A percentile compares a stretch with the other conserved stretches of the same genome.
These are phyloP conservation scores for Thaumatotibia leucotreta DNA, from an alignment of 1,140 invertebrate species.

Conservation along the genomic window DNA sequence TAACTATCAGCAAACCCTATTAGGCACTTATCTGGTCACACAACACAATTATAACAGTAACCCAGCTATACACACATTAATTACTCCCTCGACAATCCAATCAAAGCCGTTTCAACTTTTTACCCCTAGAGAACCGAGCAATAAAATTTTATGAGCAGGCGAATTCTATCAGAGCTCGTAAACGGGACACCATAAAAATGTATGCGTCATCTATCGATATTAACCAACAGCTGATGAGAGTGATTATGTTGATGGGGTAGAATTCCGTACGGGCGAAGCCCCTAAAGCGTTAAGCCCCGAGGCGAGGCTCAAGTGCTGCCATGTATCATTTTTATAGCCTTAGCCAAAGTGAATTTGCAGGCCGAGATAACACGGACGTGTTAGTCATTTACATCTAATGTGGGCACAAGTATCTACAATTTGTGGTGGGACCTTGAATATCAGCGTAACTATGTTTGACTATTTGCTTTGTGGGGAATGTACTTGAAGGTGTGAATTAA, in stretches of 20 bases:
- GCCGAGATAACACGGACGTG: slow-evolving; percentile 58
- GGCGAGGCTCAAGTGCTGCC: slow-evolving; percentile 51
- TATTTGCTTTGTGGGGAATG: no score
- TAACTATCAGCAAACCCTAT: background rate
- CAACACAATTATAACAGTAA: background rate
- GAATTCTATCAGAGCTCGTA: slow-evolving; percentile 43
- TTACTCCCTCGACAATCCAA: slow-evolving; percentile 6
- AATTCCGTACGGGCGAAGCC: slow-evolving; percentile 42
- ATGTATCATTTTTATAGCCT: slow-evolving; percentile 72
- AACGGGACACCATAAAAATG: slow-evolving; percentile 28
- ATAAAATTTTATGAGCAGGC: slow-evolving; percentile 20
- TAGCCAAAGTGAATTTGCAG: slow-evolving; percentile 71
- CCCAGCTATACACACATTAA: background rate
- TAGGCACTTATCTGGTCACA: background rate
- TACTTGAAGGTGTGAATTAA: no score
- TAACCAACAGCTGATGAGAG: slow-evolving; percentile 49
- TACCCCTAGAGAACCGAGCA: slow-evolving; percentile 6
- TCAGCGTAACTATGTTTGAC: background rate
- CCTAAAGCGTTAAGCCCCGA: slow-evolving; percentile 47
- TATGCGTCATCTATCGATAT: slow-evolving; percentile 36
- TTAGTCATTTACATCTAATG: slow-evolving; percentile 46
- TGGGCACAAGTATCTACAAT: slow-evolving; percentile 23
- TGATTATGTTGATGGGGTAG: slow-evolving; percentile 62
- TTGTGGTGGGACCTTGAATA: slow-evolving; percentile 14
- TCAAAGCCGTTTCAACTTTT: slow-evolving; percentile 7